phyloP scores from a whole-genome alignment of 2,797 vertebrate species.

The Euphonia xanthogaster region DNA sequence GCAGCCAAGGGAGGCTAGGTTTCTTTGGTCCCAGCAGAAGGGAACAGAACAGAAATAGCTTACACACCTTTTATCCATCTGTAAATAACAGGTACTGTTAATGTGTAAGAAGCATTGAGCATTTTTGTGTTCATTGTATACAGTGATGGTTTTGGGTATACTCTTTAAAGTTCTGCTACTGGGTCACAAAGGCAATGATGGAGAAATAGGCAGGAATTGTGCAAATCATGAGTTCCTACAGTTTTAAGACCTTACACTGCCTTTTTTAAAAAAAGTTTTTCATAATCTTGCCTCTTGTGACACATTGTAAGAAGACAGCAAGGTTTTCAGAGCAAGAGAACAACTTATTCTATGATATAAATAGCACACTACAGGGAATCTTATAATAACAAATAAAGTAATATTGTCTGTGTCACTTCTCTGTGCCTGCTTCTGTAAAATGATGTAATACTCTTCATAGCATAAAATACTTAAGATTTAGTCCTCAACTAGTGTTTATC shows the following conservation, averaged over 20 bases:
- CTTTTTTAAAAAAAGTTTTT: not conserved
- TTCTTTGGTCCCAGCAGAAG: not conserved
- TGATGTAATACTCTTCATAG: not conserved
- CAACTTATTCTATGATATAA: not conserved
- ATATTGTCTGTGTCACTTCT: not conserved
- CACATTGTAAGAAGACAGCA: not conserved
- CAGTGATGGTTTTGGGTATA: not conserved
- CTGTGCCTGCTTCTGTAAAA: not conserved
- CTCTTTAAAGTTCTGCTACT: not conserved
- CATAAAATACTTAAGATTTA: not conserved
- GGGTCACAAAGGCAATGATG: not conserved
- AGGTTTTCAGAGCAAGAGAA: constrained; percentile 14
- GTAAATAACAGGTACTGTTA: not conserved
- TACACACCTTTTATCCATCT: not conserved
- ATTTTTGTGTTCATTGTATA: not conserved
- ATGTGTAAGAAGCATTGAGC: not conserved
- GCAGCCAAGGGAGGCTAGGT: not conserved
- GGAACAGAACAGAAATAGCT: not conserved
- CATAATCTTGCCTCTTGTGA: not conserved
- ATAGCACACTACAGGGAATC: not conserved
- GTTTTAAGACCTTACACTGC: not conserved
- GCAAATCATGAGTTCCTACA: not conserved
- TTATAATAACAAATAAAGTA: not conserved
- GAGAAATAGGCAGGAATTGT: not conserved
- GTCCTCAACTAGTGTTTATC: not conserved